These are phyloP conservation scores for Drosophila eugracilis DNA, from an alignment of 1,140 invertebrate species.

Conservation along the genomic window DNA sequence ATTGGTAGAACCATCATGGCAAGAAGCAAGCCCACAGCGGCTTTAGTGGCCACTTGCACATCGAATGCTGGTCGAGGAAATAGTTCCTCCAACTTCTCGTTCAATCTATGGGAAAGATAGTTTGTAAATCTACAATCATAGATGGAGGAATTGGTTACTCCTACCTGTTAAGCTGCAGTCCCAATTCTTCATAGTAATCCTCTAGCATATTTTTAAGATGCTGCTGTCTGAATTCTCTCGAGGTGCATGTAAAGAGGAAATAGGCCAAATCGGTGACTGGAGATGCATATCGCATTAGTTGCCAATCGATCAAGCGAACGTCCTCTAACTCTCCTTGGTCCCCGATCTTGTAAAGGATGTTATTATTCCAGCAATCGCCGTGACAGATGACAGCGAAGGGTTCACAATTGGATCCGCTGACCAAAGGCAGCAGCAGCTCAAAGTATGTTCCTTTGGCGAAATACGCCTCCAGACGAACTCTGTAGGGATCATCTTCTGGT, in stretches of 20 bases:
- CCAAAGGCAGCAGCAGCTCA: slow-evolving; percentile 38
- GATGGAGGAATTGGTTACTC: neutral
- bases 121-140: slow-evolving; percentile 33
- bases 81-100: slow-evolving; percentile 82
- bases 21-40: slow-evolving; percentile 77
- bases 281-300: slow-evolving; percentile 86
- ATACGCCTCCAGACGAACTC: slow-evolving; percentile 39
- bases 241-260: slow-evolving; percentile 86
- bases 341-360: slow-evolving; percentile 85
- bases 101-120: slow-evolving; percentile 65
- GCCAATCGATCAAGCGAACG: slow-evolving; percentile 86
- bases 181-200: slow-evolving; percentile 86
- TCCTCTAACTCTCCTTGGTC: slow-evolving; percentile 62
- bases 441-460: slow-evolving; percentile 52
- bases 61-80: slow-evolving; percentile 85
- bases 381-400: slow-evolving; percentile 85
- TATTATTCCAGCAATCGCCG: slow-evolving; percentile 87
- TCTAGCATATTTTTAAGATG: slow-evolving; percentile 85
- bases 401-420: slow-evolving; percentile 61
- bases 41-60: slow-evolving; percentile 75
- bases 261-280: slow-evolving; percentile 87
- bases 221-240: slow-evolving; percentile 84
- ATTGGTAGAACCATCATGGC: slow-evolving; percentile 82
- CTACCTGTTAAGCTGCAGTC: slow-evolving; percentile 67
- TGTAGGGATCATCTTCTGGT: slow-evolving; percentile 4